Evolutionary conservation across 2,113 vertebrate genomes (phyloP).

Genomic region (Gobius niger): DNA sequence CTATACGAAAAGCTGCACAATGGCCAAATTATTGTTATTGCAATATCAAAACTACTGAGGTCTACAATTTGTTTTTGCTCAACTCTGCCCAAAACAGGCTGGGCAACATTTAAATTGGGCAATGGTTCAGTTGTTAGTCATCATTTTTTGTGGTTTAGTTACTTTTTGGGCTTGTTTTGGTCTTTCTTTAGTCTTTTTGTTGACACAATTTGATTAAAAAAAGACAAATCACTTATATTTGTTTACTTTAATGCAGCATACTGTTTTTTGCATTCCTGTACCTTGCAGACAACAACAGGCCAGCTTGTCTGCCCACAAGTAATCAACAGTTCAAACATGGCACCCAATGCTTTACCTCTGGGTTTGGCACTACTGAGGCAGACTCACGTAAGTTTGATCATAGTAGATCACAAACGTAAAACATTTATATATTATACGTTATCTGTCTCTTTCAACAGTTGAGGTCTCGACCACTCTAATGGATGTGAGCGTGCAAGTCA

Average conservation of each 20-base stretch:
- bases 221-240: too few relatives aligned
- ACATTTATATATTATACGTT: neutral
- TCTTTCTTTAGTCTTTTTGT: too few relatives aligned
- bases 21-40: neutral
- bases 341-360: slow-evolving; percentile 84
- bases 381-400: slow-evolving; percentile 46
- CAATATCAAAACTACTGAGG: too few relatives aligned
- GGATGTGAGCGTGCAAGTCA: slow-evolving; percentile 84
- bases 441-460: slow-evolving; percentile 54
- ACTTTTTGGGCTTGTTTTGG: too few relatives aligned
- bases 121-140: neutral
- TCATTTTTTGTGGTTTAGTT: too few relatives aligned
- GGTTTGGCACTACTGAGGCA: slow-evolving; percentile 81
- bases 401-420: neutral
- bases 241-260: too few relatives aligned
- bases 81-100: too few relatives aligned
- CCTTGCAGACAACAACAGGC: slow-evolving; percentile 77
- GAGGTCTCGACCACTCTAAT: slow-evolving; percentile 76
- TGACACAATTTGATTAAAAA: too few relatives aligned
- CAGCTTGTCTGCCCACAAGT: slow-evolving; percentile 84
- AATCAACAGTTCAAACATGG: slow-evolving; percentile 75
- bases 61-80: too few relatives aligned
- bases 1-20: too few relatives aligned
- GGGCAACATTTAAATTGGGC: too few relatives aligned
- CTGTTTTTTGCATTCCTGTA: neutral